Percentiles rank a stretch among this genome's conserved stretches.
Evolutionary conservation across 2,113 vertebrate genomes (phyloP).

Genomic region (Campylorhamphus procurvoides): DNA sequence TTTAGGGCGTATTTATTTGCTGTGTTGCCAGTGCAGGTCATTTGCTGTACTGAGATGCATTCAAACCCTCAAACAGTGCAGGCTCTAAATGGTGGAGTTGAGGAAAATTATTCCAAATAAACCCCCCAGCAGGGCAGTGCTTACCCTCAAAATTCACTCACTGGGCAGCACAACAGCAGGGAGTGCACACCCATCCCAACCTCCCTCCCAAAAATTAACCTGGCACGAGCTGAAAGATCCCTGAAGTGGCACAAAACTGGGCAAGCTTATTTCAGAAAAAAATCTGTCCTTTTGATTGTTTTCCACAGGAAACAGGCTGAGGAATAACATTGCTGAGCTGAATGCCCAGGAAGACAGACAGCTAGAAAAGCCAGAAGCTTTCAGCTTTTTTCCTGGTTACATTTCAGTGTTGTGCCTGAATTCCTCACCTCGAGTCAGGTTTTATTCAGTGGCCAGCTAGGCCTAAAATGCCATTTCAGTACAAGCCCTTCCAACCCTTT

Average conservation of each 20-base stretch:
- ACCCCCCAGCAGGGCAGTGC: neutral
- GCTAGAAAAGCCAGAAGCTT: neutral
- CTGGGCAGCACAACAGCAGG: neutral
- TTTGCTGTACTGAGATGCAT: accelerated
- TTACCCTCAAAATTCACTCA: neutral
- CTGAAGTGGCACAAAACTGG: neutral
- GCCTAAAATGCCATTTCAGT: neutral
- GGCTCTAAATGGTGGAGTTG: accelerated
- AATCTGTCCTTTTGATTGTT: neutral
- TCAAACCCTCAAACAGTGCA: neutral
- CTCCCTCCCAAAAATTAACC: neutral
- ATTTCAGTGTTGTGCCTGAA: neutral
- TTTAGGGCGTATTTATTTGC: neutral
- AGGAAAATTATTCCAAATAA: neutral
- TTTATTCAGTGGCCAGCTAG: neutral
- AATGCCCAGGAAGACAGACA: neutral
- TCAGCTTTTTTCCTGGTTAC: neutral
- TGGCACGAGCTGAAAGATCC: neutral
- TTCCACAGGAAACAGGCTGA: neutral
- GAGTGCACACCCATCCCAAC: neutral
- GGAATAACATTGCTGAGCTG: neutral
- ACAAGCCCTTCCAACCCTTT: neutral
- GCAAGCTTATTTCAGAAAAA: neutral
- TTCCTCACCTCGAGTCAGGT: neutral
- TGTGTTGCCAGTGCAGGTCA: accelerated